A percentile compares a stretch with the other conserved stretches of the same genome.
These are phyloP conservation scores for Leptinotarsa peninsularis DNA, from an alignment of 2,888 invertebrate genomes.

Conservation along the genomic window DNA sequence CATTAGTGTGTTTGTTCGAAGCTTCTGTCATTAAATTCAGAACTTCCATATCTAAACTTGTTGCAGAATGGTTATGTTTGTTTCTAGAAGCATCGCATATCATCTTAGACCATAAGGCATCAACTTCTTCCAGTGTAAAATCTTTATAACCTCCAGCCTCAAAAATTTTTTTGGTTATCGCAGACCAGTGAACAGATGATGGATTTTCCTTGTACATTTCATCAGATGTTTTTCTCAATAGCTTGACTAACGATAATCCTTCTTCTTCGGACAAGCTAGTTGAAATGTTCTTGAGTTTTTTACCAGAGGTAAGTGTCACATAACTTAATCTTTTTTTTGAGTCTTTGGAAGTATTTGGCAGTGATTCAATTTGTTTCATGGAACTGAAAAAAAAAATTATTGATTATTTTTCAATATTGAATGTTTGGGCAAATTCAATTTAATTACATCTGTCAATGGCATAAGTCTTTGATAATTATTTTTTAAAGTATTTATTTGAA, in stretches of 20 bases:
- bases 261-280: not conserved
- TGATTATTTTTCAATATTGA: not conserved
- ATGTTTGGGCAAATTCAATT: no score
- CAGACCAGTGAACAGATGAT: not conserved
- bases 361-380: not conserved
- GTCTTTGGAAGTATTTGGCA: not conserved
- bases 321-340: conserved; percentile 11
- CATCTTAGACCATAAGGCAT: conserved; percentile 7
- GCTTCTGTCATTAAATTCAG: not conserved
- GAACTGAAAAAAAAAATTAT: not conserved
- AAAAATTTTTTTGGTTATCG: conserved; percentile 9
- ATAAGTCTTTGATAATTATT: no score
- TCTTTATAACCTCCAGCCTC: conserved; percentile 12
- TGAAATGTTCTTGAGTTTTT: not conserved
- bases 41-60: not conserved
- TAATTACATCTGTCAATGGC: no score
- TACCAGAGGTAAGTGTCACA: not conserved
- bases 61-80: not conserved
- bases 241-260: not conserved
- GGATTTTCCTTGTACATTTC: not conserved
- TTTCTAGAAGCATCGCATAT: not conserved
- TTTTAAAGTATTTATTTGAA: no score
- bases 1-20: not conserved
- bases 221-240: not conserved
- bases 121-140: conserved; percentile 6